Base-by-base conservation (phyloP, 64 coral and sea anemone species). In the Pocillopora damicornis region DNA sequence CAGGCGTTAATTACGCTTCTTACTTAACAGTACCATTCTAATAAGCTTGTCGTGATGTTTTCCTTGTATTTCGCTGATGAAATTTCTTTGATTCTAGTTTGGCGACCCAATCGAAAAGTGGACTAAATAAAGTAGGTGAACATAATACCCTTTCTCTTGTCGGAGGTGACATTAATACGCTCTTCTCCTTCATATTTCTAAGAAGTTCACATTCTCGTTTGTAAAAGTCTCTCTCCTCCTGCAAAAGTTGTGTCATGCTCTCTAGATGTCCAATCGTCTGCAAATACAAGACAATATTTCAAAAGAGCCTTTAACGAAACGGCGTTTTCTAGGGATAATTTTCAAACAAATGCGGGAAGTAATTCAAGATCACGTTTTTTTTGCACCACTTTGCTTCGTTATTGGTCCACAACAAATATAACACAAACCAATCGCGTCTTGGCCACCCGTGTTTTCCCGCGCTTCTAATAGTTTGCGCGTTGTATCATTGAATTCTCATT, bases 141-240 rank as follows among this genome's bases (percentile, higher is more conserved):
- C 56, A 5, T 9, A 63, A 63, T 85, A 98, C 95, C 92, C 75
- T 88, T 65, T 95, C 93, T 80, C 88, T 88, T 15, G 88, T 88
- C 59, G 93, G 90, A n/a, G 97, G 94, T 4, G 93, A 92, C 76
- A 79, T 94, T 15, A 80, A 75, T 5, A 74, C 75, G 36, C 81
- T 88, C 84, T 87, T 95, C 80, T 98, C 92, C 72, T 91, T 86
- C 76, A 91, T 77, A 34, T 95, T 94, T 78, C 97, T 92, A 25
- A 95, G 77, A 58, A 92, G 67, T 86, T 99, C 97, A 18, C 93
- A 99, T 64, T 99, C 97, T 35, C 89, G 88, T 73, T 99, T 99
- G 85, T 99, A 99, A 71, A 95, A 99, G 87, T 99, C 93, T 87
- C 97, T 77, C 80, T 99, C 97, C 79, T 99, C 97, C 64, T 99